Base-by-base conservation (phyloP, 2,888 invertebrate species). In the Dichetophora obliterata region DNA sequence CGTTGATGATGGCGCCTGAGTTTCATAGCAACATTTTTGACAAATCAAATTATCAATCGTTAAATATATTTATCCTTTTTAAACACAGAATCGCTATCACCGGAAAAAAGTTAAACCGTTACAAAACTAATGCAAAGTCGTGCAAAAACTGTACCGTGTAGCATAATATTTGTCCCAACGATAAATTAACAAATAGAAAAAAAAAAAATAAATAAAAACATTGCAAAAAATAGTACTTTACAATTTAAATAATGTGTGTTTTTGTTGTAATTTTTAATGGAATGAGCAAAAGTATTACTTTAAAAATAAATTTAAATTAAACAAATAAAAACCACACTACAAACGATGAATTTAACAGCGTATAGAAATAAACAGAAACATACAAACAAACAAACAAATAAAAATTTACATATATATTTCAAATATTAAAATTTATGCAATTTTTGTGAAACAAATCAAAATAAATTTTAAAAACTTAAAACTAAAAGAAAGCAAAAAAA, bases 141-240 rank as follows among this genome's bases (percentile, higher is more conserved):
- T 65, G 73, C 75, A 79, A 27, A 78, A 73, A 72, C 11, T 19
- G 75, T 69, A 75, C 72, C 59, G 37, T 79, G 76, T 75, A 78
- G 70, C 57, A 72, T 72, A 72, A 85, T 84, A 86, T 85, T 86
- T 87, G 86, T 87, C 86, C 86, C 86, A 86, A 86, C 86, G 86
- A 86, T 87, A 85, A 86, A 83, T 84, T 82, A 84, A 82, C 66
- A 71, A 48, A 78, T 75, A 78, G 68, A 77, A 78, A 14, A 75
- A 78, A 72, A 71, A 72, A 72, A 76, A 77, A 79, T 24, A 34
- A 63, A 34, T 31, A 54, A 11, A 70, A 70, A 70, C 8, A 54
- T 24, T 48, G 37, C 75, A 82, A 85, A 81, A 72, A 71, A 78
- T 61, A 79, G 48, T 72, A 79, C 78, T 82, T 82, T 65, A 78